Evolutionary conservation across 1,140 invertebrate species (phyloP).

Genomic region (Drosophila pseudoobscura): DNA sequence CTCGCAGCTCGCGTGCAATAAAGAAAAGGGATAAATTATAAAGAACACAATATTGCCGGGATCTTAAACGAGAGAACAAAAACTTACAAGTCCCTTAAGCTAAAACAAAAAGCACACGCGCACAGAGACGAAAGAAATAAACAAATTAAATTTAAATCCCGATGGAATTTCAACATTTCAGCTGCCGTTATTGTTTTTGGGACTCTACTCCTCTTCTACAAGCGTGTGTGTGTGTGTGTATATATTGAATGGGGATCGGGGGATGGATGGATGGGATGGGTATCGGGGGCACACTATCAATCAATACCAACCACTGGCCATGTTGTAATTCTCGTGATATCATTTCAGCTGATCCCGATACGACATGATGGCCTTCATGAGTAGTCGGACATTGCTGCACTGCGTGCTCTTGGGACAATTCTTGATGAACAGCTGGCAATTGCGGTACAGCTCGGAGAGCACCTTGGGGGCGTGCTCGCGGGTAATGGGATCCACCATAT

Average conservation of each 20-base stretch:
- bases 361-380: constrained; percentile 90
- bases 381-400: constrained; percentile 89
- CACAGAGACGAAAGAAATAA: constrained; percentile 43
- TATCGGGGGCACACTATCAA: constrained; percentile 29
- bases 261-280: constrained; percentile 11
- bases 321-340: constrained; percentile 62
- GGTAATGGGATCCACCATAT: constrained; percentile 90
- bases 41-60: constrained; percentile 20
- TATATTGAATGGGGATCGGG: constrained; percentile 3
- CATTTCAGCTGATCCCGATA: constrained; percentile 79
- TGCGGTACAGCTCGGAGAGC: constrained; percentile 89
- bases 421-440: constrained; percentile 88
- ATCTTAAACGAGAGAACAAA: constrained; percentile 45
- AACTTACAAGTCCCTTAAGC: constrained; percentile 50
- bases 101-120: constrained; percentile 55
- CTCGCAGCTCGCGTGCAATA: constrained; percentile 24
- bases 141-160: constrained; percentile 27
- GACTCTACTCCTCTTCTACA: constrained; percentile 44
- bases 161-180: constrained; percentile 20
- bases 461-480: constrained; percentile 93
- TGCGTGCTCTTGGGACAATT: constrained; percentile 88
- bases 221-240: constrained; percentile 36
- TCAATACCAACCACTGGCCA: constrained; percentile 57
- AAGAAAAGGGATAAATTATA: constrained; percentile 14
- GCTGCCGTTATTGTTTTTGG: constrained; percentile 6